phyloP scores from a whole-genome alignment of 2,113 vertebrate species.

The Zosterops pallidus region DNA sequence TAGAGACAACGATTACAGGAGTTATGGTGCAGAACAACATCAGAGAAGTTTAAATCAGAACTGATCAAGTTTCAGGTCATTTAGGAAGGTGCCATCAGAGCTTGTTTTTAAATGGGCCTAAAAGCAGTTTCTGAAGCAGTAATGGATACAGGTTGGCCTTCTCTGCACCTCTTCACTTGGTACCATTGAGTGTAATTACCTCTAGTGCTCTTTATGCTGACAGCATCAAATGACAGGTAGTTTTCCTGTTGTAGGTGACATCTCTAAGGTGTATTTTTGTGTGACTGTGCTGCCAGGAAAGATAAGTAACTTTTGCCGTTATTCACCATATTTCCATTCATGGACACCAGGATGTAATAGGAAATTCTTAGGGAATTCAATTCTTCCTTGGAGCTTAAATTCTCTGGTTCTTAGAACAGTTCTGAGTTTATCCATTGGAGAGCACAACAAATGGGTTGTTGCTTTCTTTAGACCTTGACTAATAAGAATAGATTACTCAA shows the following conservation, averaged over 20 bases:
- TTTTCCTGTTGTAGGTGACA: background rate
- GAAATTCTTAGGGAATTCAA: background rate
- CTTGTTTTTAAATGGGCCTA: background rate
- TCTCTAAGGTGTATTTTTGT: background rate
- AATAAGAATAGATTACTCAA: background rate
- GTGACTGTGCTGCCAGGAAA: background rate
- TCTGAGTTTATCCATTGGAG: background rate
- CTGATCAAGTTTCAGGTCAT: background rate
- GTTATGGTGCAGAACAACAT: background rate
- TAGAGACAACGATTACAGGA: background rate
- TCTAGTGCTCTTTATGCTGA: background rate
- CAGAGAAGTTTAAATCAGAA: background rate
- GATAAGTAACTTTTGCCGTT: background rate
- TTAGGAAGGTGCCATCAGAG: background rate
- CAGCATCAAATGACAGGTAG: background rate
- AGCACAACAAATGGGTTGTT: background rate
- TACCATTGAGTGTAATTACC: background rate
- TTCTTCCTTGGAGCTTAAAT: background rate
- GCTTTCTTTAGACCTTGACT: background rate
- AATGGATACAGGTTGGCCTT: background rate
- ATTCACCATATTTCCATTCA: background rate
- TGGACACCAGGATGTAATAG: background rate
- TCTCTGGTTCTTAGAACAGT: background rate
- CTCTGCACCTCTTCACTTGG: background rate
- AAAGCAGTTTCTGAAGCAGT: background rate